Evolutionary conservation across 2,797 vertebrate genomes (phyloP).

Genomic region (Gobionotothen gibberifrons): DNA sequence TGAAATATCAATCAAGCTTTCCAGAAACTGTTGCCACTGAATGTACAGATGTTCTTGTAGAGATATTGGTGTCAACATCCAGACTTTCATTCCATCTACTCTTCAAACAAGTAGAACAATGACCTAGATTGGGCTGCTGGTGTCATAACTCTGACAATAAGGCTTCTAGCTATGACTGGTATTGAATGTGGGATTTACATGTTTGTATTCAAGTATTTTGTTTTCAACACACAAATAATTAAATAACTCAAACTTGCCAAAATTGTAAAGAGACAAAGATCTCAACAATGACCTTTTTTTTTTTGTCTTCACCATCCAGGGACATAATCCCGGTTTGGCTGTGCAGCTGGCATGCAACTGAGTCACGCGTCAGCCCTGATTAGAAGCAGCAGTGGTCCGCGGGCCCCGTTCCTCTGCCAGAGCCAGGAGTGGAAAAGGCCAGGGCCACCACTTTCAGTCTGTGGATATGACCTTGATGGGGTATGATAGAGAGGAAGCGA

Average conservation of each 20-base stretch:
- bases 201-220: constrained; percentile 49
- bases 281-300: constrained; percentile 81
- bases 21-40: constrained; percentile 29
- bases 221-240: constrained; percentile 58
- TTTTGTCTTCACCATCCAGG: constrained; percentile 81
- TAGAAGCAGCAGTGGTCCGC: constrained; percentile 84
- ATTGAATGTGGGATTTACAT: constrained; percentile 31
- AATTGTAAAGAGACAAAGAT: constrained; percentile 78
- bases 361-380: constrained; percentile 88
- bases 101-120: constrained; percentile 63
- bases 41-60: constrained; percentile 15
- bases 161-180: constrained; percentile 42
- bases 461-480: constrained; percentile 83
- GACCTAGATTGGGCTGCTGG: constrained; percentile 61
- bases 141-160: constrained; percentile 49
- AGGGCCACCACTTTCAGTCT: constrained; percentile 80
- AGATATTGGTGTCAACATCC: constrained; percentile 16
- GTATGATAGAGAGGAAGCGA: constrained; percentile 81
- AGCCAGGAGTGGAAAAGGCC: constrained; percentile 82
- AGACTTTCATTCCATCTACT: constrained; percentile 31
- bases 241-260: constrained; percentile 65
- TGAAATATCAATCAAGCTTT: constrained; percentile 57
- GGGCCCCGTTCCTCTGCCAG: constrained; percentile 78
- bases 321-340: constrained; percentile 82
- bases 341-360: constrained; percentile 84